Base-by-base conservation (phyloP, 2,888 invertebrate genomes). In the Melanchra persicariae region DNA sequence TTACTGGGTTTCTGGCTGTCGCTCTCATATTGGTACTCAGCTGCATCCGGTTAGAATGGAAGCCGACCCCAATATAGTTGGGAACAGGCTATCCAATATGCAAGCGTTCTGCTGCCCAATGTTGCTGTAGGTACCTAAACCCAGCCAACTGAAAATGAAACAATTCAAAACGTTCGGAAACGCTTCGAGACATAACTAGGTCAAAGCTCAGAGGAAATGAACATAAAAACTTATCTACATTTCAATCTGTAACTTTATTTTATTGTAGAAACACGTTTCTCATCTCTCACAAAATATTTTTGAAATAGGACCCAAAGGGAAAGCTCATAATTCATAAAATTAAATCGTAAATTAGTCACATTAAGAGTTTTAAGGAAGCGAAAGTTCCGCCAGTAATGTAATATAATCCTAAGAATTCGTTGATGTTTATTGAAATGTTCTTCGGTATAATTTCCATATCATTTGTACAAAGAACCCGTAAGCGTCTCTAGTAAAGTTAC, bases 321-420 rank as follows among this genome's bases (percentile, higher is more conserved):
- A 67, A 47, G 30, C 45, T 30, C 34, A 71, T 54, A 10, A 34
- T 60, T 79, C 59, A 77, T 49, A 22, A 24, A 34, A 59, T 59
- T 30, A 26, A 45, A 66, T 71, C 61, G 51, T 66, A 78, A 77
- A 70, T 61, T 17, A n/a, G n/a, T n/a, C n/a, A n/a, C n/a, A n/a
- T n/a, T n/a, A n/a, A n/a, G n/a, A n/a, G n/a, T n/a, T n/a, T n/a
- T 67, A 60, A 72, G 59, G 66, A 67, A 72, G 62, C 37, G 24
- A 60, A 54, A 72, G 57, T 61, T 61, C 22, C n/a, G 17, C 1
- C 12, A 34, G 43, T 66, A 70, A 60, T 59, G 8, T 61, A 55
- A 62, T 59, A 49, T 55, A 63, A 66, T 78, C 22, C 59, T 22
- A 5, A 59, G 63, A 60, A 78, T 63, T 78, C 26, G 51, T 65